Evolutionary conservation across 2,888 invertebrate genomes (phyloP).

Genomic region (Rhaphigaster nebulosa): DNA sequence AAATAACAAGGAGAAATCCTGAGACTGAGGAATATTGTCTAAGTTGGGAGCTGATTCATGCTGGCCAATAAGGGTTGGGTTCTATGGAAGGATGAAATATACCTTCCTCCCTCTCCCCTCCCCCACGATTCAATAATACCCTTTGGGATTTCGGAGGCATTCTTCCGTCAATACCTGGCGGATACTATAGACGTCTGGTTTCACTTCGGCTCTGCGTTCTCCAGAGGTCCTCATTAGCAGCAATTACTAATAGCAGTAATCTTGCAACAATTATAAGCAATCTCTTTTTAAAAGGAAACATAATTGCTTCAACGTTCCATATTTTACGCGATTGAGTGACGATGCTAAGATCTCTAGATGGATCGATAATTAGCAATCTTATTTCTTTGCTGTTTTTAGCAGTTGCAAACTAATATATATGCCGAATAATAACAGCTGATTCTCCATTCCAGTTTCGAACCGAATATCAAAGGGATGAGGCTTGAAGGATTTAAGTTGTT

Average conservation of each 20-base stretch:
- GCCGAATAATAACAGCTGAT: no score
- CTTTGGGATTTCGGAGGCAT: not conserved
- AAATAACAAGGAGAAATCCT: not conserved
- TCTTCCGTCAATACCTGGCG: not conserved
- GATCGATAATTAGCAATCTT: no score
- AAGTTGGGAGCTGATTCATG: not conserved
- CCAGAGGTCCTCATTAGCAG: not conserved
- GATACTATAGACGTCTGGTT: not conserved
- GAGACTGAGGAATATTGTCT: not conserved
- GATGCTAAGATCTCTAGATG: not conserved
- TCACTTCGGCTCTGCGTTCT: not conserved
- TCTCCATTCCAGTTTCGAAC: no score
- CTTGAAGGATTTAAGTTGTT: no score
- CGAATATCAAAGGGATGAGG: no score
- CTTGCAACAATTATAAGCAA: not conserved
- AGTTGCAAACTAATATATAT: no score
- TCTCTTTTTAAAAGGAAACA: not conserved
- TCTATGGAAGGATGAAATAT: slow-evolving; percentile 10
- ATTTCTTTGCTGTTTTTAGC: no score
- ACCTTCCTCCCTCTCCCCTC: not conserved
- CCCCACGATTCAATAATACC: not conserved
- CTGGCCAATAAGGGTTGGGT: not conserved
- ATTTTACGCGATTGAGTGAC: not conserved
- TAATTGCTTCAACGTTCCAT: not conserved
- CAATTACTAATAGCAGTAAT: not conserved